Base-by-base conservation (phyloP, 2,888 invertebrate genomes). In the Tupiocoris notatus region DNA sequence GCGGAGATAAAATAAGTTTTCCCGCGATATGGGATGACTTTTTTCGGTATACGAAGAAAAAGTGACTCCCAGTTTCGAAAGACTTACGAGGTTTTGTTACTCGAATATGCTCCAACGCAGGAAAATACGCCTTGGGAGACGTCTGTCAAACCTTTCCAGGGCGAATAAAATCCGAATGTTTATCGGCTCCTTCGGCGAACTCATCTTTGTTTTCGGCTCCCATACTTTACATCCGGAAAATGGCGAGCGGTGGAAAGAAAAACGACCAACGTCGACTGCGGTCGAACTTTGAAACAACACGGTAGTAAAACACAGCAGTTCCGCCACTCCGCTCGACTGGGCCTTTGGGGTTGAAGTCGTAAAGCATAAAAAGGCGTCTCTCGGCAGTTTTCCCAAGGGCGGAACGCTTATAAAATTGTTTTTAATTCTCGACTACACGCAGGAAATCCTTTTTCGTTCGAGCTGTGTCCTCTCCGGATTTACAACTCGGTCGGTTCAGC, bases 381-480 rank as follows among this genome's bases (percentile, higher is more conserved):
- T 39, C 39, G 39, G 39, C 39, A 39, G 39, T 39, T 39, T 39
- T 3, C 6, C 59, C 70, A 7, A 24, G 70, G 70, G 22, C 20
- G 70, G 59, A 70, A 70, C 54, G 70, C 70, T 70, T 70, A 70
- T 70, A 59, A 59, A 70, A 70, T 70, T 70, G 70, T 70, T 70
- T 70, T 70, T 70, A 70, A 70, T 70, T 70, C 63, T 63, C 63
- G 63, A 39, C 63, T 63, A 17, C 63, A 39, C 39, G 18, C 7
- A 3, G 63, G 20, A 16, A 17, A 21, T 63, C 22, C 21, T 21
- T 63, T 65, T 12, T 17, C n/a, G 39, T 65, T 18, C 39, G 39
- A 24, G 65, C 17, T 25, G 25, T 25, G 25, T 24, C 65, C 39
- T 20, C 39, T 2, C 7, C 16, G 70, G 59, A 70, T 70, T 70